Evolutionary conservation across 2,888 invertebrate species (phyloP).

Genomic region (Adelognathus sp.): DNA sequence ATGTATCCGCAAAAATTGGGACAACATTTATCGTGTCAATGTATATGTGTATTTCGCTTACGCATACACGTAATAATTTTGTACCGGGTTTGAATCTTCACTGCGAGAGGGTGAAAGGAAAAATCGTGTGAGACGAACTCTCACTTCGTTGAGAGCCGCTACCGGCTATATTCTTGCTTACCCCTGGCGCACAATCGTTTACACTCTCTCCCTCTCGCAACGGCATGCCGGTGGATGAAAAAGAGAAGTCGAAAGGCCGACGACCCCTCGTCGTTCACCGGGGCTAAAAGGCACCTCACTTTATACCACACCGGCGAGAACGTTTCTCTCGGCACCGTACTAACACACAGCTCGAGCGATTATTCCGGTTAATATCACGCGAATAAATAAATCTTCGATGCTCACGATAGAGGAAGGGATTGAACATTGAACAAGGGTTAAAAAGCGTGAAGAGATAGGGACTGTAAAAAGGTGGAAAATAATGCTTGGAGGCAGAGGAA

Average conservation of each 20-base stretch:
- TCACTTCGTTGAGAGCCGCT: slow-evolving; percentile 2
- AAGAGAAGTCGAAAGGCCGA: slow-evolving; percentile 54
- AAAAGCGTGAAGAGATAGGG: too few species aligned
- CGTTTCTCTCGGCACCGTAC: background rate
- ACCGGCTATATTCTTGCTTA: slow-evolving; percentile 13
- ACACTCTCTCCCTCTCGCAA: slow-evolving; percentile 30
- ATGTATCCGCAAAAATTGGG: slow-evolving; percentile 36
- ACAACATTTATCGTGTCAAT: background rate
- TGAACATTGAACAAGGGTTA: too few species aligned
- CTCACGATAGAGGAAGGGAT: background rate
- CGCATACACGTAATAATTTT: background rate
- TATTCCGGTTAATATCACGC: slow-evolving; percentile 56
- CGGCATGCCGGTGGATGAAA: slow-evolving; percentile 21
- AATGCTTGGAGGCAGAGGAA: too few species aligned
- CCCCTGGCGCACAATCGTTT: slow-evolving; percentile 46
- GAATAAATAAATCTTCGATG: slow-evolving; percentile 42
- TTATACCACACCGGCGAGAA: background rate
- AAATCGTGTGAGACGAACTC: slow-evolving; percentile 33
- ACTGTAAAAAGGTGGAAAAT: too few species aligned
- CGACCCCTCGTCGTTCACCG: slow-evolving; percentile 36
- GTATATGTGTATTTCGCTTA: background rate
- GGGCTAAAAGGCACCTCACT: background rate
- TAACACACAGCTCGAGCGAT: too few species aligned
- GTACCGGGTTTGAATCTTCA: slow-evolving; percentile 6
- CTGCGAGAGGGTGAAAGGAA: slow-evolving; percentile 1